Base-by-base conservation (phyloP, 2,797 vertebrate genomes). In the Siniperca obscura region DNA sequence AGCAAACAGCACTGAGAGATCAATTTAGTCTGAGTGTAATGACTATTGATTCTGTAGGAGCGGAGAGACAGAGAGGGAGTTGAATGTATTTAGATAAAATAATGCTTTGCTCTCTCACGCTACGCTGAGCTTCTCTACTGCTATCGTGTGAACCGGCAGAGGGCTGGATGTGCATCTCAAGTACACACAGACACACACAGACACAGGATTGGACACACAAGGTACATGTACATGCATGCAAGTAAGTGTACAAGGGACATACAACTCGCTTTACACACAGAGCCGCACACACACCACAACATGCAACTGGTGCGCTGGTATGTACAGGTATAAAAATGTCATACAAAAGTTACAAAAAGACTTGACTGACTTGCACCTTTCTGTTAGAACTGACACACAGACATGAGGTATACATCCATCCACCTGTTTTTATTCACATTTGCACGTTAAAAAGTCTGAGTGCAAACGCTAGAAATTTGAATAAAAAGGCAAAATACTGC, bases 71-170 rank as follows among this genome's bases (percentile, higher is more conserved):
- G 85, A 92, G 87, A 78, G 55, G 82, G 89, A 83, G 77, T 84
- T 89, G 76, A 90, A 93, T 90, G 92, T 91, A 92, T 94, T 92
- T 90, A 90, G 92, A 93, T 93, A 91, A 91, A 93, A 93, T 93
- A 93, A 92, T 90, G 90, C 83, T 88, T 87, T 84, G 76, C 85
- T 89, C 86, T 91, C 86, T 86, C 82, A 70, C 53, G 69, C 67
- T 80, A 81, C 59, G 13, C 76, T 42, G 82, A 83, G 60, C 76
- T 67, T 62, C 75, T 77, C 76, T 72, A 69, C 71, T 38, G 70
- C 70, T 80, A 62, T 81, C 42, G 44, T 71, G n/a, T 81, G 74
- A 67, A 77, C 38, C 14, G 2, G 70, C 36, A 57, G 57, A 86
- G 65, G 79, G 46, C 79, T 84, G 75, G 80, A 83, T 68, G 80